Conservation (phyloP, 2,797 vertebrate genomes). For the Hipposideros larvatus region DNA sequence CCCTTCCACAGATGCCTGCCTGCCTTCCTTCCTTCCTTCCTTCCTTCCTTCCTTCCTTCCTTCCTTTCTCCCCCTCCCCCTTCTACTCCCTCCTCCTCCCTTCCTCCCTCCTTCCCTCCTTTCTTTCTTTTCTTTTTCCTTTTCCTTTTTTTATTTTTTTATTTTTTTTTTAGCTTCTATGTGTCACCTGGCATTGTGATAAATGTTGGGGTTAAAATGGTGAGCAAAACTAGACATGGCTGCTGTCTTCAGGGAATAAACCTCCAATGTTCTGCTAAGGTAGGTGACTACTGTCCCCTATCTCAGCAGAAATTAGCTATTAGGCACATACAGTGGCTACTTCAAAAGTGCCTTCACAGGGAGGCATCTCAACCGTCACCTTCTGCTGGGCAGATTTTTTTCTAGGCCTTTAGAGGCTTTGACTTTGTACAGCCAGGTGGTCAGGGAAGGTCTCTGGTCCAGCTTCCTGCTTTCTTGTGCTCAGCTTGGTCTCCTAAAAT, state of each 20-base stretch:
- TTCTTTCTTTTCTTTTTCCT: too few species aligned
- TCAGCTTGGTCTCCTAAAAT: background rate
- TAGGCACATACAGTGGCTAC: background rate
- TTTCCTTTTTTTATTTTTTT: background rate
- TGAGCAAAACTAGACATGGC: background rate
- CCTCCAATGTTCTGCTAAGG: background rate
- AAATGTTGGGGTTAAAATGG: background rate
- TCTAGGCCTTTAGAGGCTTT: background rate
- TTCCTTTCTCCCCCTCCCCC: too few species aligned
- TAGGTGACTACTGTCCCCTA: background rate
- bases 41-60: background rate
- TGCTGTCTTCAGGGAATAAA: background rate
- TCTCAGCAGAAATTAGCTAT: background rate
- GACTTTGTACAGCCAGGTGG: background rate
- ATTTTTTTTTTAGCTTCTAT: background rate
- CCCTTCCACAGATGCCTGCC: background rate
- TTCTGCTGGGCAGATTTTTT: background rate
- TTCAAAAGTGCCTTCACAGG: background rate
- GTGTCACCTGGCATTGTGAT: background rate
- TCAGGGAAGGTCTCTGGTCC: background rate
- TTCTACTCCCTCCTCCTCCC: accelerated
- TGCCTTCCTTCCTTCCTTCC: background rate
- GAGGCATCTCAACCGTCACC: background rate
- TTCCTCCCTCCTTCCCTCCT: background rate
- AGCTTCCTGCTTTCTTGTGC: background rate